Base-by-base conservation (phyloP, 2,888 invertebrate species). In the Amblyteles armatorius region DNA sequence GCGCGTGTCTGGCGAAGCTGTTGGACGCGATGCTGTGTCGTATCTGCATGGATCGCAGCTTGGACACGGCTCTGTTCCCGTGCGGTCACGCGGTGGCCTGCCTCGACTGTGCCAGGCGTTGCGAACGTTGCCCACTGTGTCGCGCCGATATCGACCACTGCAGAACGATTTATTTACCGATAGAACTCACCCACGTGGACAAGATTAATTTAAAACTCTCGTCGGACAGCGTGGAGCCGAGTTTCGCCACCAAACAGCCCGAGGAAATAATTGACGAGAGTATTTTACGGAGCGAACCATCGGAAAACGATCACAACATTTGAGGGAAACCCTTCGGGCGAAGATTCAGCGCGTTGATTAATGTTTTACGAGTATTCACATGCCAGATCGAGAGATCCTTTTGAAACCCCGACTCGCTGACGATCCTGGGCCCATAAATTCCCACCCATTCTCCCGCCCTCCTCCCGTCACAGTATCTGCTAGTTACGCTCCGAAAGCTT, bases 41-140 rank as follows among this genome's bases (percentile, higher is more conserved):
- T 92, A 97, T 98, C 89, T 98, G 98, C 93, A 97, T 98, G 97
- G 98, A 98, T 94, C 95, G 95, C 74, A 95, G 96, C 82, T 96
- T 98, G 92, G 96, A 97, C 94, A 96, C 97, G 50, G 96, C 97
- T 89, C 97, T 98, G 94, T 96, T 97, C 94, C 98, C 98, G 1
- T 98, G 98, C 93, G 96, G 97, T n/a, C 98, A 98, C 94, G 97
- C 97, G 74, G 96, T 97, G 72, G 97, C 98, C 90, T 98, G 98
- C 94, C 94, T 95, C 55, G 94, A 95, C 29, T 98, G 98, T 92
- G 97, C 98, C 2, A 95, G 86, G 94, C 96, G 96, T 91, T 96
- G 97, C 92, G 95, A 96, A 83, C 95, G 96, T 82, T 97, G 97
- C 92, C 97, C 97, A 0, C 94, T 97, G 44, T 97, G 97, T 92